Conservation (phyloP, 2,888 invertebrate genomes). For the Lasioglossum leucozonium region DNA sequence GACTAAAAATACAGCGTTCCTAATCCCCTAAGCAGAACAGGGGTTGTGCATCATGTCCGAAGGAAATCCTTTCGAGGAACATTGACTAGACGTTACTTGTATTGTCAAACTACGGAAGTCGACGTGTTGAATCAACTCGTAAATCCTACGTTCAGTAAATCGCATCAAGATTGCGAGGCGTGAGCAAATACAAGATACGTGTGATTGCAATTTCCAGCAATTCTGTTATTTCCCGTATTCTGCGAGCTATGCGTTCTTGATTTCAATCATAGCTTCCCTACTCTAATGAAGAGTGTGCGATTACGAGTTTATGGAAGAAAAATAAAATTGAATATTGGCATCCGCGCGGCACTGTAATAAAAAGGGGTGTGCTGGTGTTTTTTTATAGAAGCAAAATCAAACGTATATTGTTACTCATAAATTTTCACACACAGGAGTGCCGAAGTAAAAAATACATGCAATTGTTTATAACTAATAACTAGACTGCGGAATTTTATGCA, state of each 20-base stretch:
- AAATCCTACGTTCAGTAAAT: conserved; percentile 14
- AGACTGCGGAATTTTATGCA: too few relatives aligned
- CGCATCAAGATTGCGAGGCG: neutral
- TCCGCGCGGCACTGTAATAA: neutral
- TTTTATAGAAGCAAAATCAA: neutral
- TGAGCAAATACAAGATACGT: neutral
- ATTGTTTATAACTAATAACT: too few relatives aligned
- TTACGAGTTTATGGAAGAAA: neutral
- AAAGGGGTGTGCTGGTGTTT: neutral
- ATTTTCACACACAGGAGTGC: neutral
- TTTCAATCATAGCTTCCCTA: conserved; percentile 9
- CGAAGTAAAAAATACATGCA: neutral
- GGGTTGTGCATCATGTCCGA: conserved; percentile 10
- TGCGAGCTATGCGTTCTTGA: neutral
- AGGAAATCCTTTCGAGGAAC: neutral
- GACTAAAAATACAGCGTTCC: neutral
- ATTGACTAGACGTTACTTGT: neutral
- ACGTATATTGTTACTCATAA: neutral
- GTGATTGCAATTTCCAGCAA: conserved; percentile 26
- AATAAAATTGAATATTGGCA: neutral
- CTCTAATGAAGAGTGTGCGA: neutral
- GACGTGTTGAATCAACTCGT: neutral
- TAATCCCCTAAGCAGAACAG: neutral
- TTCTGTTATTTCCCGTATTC: neutral
- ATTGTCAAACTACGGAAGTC: neutral